These are phyloP conservation scores for Eristalinus aeneus DNA, from an alignment of 2,888 invertebrate genomes.

Conservation along the genomic window DNA sequence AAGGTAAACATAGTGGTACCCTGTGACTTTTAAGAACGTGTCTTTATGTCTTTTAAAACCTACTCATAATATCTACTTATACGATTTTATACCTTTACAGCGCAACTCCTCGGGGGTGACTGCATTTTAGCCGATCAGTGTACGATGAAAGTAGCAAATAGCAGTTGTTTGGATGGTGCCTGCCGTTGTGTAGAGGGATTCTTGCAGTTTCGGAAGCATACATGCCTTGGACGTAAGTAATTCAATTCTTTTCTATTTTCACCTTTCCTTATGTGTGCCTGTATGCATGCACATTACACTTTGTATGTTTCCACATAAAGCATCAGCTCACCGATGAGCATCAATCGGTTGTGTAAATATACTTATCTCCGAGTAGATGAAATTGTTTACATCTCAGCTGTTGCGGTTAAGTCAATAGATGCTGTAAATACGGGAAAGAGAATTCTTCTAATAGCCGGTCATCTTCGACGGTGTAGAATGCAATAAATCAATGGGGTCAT, in stretches of 20 bases:
- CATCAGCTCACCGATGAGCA: conserved; percentile 34
- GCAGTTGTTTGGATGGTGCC: conserved; percentile 90
- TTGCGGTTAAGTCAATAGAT: conserved; percentile 55
- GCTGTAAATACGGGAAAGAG: conserved; percentile 15
- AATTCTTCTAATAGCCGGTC: not conserved
- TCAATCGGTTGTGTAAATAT: conserved; percentile 69
- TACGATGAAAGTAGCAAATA: conserved; percentile 92
- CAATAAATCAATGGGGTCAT: conserved; percentile 38
- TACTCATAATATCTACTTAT: conserved; percentile 33
- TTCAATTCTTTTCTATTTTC: conserved; percentile 59
- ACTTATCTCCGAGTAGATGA: conserved; percentile 48
- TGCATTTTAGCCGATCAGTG: conserved; percentile 92
- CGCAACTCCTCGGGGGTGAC: conserved; percentile 91
- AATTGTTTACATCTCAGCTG: conserved; percentile 55
- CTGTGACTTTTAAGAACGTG: conserved; percentile 62
- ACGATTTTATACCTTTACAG: conserved; percentile 82
- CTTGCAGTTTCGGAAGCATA: conserved; percentile 93
- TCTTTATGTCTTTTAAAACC: conserved; percentile 51
- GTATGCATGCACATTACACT: not conserved
- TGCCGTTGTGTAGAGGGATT: conserved; percentile 93
- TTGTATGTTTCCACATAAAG: not conserved
- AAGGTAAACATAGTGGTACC: conserved; percentile 60
- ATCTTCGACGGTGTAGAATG: not conserved
- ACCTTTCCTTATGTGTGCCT: not conserved
- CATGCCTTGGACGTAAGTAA: conserved; percentile 93